Percentiles rank a stretch among this genome's conserved stretches.
Conservation (phyloP, 1,140 invertebrate genomes). For the Ectropis grisescens region DNA sequence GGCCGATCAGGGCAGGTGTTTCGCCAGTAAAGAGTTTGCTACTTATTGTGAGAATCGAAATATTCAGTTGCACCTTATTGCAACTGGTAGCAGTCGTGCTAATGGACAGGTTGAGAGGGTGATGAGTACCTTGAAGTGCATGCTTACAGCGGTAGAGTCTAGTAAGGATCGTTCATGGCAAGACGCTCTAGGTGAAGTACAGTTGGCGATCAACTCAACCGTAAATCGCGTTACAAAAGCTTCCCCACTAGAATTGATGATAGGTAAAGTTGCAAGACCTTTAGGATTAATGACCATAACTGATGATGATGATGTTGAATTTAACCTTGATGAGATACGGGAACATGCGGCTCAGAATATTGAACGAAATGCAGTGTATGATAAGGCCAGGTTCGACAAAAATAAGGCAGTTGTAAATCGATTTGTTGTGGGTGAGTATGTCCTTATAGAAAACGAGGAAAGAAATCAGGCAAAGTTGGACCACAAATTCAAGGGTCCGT, state of each 20-base stretch:
- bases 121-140: constrained; percentile 23
- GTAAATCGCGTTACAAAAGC: constrained; percentile 21
- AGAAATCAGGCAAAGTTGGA: constrained; percentile 37
- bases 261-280: constrained; percentile 29
- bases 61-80: constrained; percentile 22
- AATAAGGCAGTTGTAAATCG: constrained; percentile 23
- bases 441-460: constrained; percentile 32
- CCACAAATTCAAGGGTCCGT: constrained; percentile 33
- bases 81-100: constrained; percentile 21
- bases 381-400: constrained; percentile 29
- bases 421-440: constrained; percentile 31
- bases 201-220: constrained; percentile 31
- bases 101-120: constrained; percentile 33
- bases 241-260: constrained; percentile 27
- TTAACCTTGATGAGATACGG: constrained; percentile 6
- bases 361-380: constrained; percentile 10
- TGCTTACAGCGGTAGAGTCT: constrained; percentile 17
- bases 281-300: constrained; percentile 20
- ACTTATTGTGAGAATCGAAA: constrained; percentile 10
- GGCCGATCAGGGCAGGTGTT: constrained; percentile 17
- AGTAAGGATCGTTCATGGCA: constrained; percentile 17
- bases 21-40: constrained; percentile 15
- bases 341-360: constrained; percentile 5
- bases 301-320: constrained; percentile 6
- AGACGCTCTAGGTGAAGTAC: constrained; percentile 22